Conservation (phyloP, 1,140 invertebrate species). For the Cyphomyrmex costatus region DNA sequence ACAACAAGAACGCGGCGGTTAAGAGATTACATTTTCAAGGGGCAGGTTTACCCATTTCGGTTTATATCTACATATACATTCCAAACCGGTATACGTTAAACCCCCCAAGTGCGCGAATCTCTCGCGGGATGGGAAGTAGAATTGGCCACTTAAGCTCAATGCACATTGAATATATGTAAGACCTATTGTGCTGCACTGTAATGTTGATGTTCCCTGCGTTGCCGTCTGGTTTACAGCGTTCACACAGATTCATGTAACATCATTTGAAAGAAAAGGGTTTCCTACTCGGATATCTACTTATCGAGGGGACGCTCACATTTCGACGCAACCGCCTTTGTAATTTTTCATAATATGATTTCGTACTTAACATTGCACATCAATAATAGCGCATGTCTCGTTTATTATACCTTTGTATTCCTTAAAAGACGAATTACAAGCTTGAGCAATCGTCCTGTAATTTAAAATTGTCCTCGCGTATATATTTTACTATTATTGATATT, state of each 20-base stretch:
- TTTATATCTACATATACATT: conserved; percentile 15
- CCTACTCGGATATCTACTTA: background rate
- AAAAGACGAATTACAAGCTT: background rate
- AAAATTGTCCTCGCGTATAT: background rate
- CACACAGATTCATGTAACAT: conserved; percentile 6
- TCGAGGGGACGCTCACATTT: background rate
- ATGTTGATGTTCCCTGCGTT: conserved; percentile 21
- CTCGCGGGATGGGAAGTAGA: conserved; percentile 19
- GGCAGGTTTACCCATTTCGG: conserved; percentile 32
- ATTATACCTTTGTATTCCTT: background rate
- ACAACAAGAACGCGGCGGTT: conserved; percentile 44
- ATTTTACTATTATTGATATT: conserved; percentile 21
- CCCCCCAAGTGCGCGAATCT: conserved; percentile 20
- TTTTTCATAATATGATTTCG: background rate
- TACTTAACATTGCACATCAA: background rate
- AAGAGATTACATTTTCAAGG: conserved; percentile 64
- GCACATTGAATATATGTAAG: conserved; percentile 40
- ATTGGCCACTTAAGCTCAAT: conserved; percentile 48
- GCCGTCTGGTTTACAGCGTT: conserved; percentile 20
- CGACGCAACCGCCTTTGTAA: background rate
- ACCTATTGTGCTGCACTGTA: conserved; percentile 12
- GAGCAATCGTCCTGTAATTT: background rate
- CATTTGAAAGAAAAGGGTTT: conserved; percentile 6
- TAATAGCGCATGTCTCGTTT: background rate
- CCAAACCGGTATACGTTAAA: conserved; percentile 64